Conservation (phyloP, 1,140 invertebrate genomes). For the Drosophila paulistorum region DNA sequence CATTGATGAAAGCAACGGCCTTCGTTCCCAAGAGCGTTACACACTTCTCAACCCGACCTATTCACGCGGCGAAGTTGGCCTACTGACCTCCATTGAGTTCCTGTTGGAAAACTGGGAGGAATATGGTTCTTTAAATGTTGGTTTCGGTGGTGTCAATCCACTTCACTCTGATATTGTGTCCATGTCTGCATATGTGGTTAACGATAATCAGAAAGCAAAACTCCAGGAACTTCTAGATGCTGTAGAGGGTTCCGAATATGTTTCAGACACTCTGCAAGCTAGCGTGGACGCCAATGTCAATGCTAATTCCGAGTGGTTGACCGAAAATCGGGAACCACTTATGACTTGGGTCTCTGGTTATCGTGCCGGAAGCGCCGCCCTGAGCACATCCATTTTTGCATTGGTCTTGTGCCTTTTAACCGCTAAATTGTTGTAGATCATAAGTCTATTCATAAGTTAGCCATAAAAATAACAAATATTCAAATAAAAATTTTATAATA, state of each 20-base stretch:
- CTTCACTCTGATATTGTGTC: constrained; percentile 56
- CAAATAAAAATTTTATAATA: constrained; percentile 3
- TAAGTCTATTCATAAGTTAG: constrained; percentile 14
- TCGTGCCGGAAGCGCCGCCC: constrained; percentile 55
- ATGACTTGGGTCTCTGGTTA: constrained; percentile 52
- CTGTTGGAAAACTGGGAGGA: constrained; percentile 54
- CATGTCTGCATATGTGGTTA: constrained; percentile 67
- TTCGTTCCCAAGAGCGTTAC: constrained; percentile 66
- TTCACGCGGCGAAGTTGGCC: constrained; percentile 61
- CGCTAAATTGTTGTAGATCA: constrained; percentile 56
- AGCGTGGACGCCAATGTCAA: constrained; percentile 52
- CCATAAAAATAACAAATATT: neutral
- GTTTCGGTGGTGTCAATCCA: constrained; percentile 68
- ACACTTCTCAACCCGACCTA: constrained; percentile 67
- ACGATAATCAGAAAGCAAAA: constrained; percentile 47
- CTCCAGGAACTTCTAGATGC: constrained; percentile 52
- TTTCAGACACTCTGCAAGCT: constrained; percentile 45
- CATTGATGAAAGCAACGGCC: constrained; percentile 47
- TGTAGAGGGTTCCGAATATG: constrained; percentile 47
- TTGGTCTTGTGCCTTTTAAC: constrained; percentile 47
- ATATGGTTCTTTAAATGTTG: constrained; percentile 57
- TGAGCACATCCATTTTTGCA: constrained; percentile 50
- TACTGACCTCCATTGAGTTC: constrained; percentile 63
- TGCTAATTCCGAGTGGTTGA: constrained; percentile 63
- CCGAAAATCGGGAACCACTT: constrained; percentile 58